Evolutionary conservation across 2,113 vertebrate genomes (phyloP), one percentile per base, ranked within the genome.

Genomic region (Serinus canaria): DNA sequence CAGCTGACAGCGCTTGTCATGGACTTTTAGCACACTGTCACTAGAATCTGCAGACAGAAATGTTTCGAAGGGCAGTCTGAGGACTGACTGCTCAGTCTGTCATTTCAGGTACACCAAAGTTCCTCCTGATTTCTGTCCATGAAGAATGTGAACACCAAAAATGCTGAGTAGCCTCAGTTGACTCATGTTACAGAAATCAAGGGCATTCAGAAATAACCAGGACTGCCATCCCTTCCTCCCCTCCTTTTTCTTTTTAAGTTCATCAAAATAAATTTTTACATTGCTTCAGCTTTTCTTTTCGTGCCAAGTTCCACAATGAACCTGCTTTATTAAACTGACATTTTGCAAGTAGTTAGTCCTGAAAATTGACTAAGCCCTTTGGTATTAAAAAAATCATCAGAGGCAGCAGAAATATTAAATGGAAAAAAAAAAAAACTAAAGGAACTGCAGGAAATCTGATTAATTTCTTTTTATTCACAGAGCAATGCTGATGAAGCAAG

Each of bases 311-410:
- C 72, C 81, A 83, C 35, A 74, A 90, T 85, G 92, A 94, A 89
- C 47, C 14, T 60, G 50, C 95, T 96, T 86, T 91, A 94, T 95
- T 95, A 94, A 98, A 96, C 74, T 95, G 94, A 93, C 74, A 94
- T 96, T 97, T 96, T 96, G 92, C 84, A 97, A 97, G 94, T 62
- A 96, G 89, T 95, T 97, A 95, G 93, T 92, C 85, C 66, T 63
- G 83, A 94, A 96, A 96, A 97, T 94, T 97, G 89, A 90, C 87
- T 85, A 95, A 96, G 94, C 77, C 55, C 73, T 95, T 94, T 68
- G 66, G 72, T 96, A 89, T 89, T 93, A 95, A 77, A 86, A 86
- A 96, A 96, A 94, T 66, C 72, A 91, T 95, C 90, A 62, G 46
- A 95, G 75, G 72, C 87, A 94, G 89, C 52, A 82, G 84, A 91